These are phyloP conservation scores for Percopsis transmontana DNA, from an alignment of 2,113 vertebrate genomes.

Conservation along the genomic window DNA sequence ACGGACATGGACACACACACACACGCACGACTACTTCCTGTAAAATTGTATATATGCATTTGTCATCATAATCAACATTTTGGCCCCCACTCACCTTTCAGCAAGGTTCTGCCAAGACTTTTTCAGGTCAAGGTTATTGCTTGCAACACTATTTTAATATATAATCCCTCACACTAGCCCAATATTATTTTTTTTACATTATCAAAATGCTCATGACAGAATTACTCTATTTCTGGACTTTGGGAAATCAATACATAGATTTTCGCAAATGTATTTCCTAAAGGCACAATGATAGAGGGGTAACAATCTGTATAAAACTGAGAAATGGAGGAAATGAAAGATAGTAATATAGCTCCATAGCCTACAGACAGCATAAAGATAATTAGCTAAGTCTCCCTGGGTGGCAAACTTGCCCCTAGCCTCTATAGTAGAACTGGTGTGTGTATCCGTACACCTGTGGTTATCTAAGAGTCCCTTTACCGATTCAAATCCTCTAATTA, in stretches of 20 bases:
- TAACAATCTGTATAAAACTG: not conserved
- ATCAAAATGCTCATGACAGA: too few species aligned
- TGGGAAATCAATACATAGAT: not conserved
- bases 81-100: slow-evolving; percentile 24
- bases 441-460: slow-evolving; percentile 40
- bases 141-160: not conserved
- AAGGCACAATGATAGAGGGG: not conserved
- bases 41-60: slow-evolving; percentile 50
- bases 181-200: too few species aligned
- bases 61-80: slow-evolving; percentile 56
- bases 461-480: slow-evolving; percentile 53
- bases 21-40: slow-evolving; percentile 3
- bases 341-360: not conserved
- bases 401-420: slow-evolving; percentile 48
- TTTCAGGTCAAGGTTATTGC: slow-evolving; percentile 27
- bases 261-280: too few species aligned
- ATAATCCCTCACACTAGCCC: not conserved
- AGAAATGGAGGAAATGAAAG: not conserved
- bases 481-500: slow-evolving; percentile 65
- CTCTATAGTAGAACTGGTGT: slow-evolving; percentile 43
- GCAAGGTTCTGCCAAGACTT: slow-evolving; percentile 30
- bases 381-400: slow-evolving; percentile 67
- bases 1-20: not conserved
- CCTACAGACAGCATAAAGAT: slow-evolving; percentile 58
- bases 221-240: slow-evolving; percentile 11